Evolutionary conservation across 2,797 vertebrate species (phyloP).

Genomic region (Sparidentex hasta): DNA sequence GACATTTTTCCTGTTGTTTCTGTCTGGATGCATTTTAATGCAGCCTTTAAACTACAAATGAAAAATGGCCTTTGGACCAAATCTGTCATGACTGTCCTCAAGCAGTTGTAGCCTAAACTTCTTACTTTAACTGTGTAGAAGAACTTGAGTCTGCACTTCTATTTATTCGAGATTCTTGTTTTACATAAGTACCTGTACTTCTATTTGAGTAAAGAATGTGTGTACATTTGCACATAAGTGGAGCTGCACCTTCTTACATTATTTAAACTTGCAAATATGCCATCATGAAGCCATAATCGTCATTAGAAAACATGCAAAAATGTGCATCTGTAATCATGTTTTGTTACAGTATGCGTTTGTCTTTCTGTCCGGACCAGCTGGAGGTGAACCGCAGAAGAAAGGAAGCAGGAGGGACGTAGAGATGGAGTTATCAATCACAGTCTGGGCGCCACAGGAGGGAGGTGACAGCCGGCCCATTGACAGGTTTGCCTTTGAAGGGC

Average conservation of each 20-base stretch:
- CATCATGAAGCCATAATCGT: not conserved
- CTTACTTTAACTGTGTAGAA: no score
- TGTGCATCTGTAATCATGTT: not conserved
- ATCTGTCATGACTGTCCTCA: no score
- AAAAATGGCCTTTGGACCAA: no score
- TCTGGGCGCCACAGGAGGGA: slow-evolving; percentile 73
- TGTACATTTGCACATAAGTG: no score
- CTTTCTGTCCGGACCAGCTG: slow-evolving; percentile 48
- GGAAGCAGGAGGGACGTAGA: slow-evolving; percentile 51
- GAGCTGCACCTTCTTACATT: no score
- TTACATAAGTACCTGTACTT: no score
- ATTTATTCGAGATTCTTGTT: no score
- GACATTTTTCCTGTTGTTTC: not conserved
- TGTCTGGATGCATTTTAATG: no score
- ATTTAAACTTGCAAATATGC: not conserved
- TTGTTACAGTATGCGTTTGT: not conserved
- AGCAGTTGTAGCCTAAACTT: no score
- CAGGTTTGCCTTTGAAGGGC: slow-evolving; percentile 77
- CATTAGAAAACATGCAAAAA: slow-evolving; percentile 16
- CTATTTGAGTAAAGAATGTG: no score
- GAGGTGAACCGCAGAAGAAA: slow-evolving; percentile 42
- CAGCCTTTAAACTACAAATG: no score
- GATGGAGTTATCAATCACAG: slow-evolving; percentile 82
- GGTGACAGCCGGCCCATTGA: slow-evolving; percentile 79
- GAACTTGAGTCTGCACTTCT: no score